Evolutionary conservation across 2,888 invertebrate genomes (phyloP).

Genomic region (Megamerina dolium): DNA sequence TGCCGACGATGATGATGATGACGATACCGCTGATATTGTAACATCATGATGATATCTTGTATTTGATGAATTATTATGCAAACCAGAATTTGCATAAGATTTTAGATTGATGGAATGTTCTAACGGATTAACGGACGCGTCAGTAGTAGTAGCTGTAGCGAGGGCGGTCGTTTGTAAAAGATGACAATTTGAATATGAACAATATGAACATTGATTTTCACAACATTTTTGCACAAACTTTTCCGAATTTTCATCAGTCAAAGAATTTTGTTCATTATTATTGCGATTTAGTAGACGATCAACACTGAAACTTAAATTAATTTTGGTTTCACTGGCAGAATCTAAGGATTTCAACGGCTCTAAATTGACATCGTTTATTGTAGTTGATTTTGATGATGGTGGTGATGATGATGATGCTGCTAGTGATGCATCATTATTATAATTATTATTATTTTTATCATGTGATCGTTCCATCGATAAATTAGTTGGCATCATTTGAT

Average conservation of each 20-base stretch:
- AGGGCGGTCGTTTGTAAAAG: too few species aligned
- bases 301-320: slow-evolving; percentile 46
- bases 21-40: too few species aligned
- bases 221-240: slow-evolving; percentile 23
- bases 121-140: too few species aligned
- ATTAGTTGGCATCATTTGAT: slow-evolving; percentile 7
- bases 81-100: background rate
- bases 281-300: slow-evolving; percentile 38
- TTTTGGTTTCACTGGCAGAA: slow-evolving; percentile 32
- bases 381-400: too few species aligned
- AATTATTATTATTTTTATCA: too few species aligned
- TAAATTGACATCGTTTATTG: too few species aligned
- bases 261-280: background rate
- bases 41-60: slow-evolving; percentile 25
- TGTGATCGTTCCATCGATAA: slow-evolving; percentile 6
- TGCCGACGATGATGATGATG: background rate
- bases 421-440: too few species aligned
- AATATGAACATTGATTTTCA: slow-evolving; percentile 31
- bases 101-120: too few species aligned
- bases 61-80: slow-evolving; percentile 16
- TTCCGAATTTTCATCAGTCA: background rate
- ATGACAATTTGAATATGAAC: slow-evolving; percentile 32
- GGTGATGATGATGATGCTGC: too few species aligned
- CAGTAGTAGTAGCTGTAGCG: too few species aligned
- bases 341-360: background rate